A percentile compares a stretch with the other conserved stretches of the same genome.
Evolutionary conservation across 2,797 vertebrate genomes (phyloP).

Genomic region (Prionace glauca): DNA sequence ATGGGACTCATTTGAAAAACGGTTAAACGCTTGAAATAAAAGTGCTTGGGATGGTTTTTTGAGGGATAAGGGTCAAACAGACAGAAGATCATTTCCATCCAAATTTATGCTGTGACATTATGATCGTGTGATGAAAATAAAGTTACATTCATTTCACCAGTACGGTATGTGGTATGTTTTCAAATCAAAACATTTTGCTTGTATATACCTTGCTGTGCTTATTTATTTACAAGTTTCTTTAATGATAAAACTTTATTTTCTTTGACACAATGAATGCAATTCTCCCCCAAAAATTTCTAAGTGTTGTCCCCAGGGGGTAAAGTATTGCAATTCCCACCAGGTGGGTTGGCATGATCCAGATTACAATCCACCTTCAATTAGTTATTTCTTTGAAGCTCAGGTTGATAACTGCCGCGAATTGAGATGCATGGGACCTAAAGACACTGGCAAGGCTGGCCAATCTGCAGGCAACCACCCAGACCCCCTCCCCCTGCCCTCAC

Average conservation of each 20-base stretch:
- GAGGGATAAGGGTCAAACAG: not conserved
- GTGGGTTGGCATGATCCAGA: too few relatives aligned
- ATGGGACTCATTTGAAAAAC: not conserved
- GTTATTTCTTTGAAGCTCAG: too few relatives aligned
- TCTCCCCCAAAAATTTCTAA: too few relatives aligned
- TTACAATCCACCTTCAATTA: too few relatives aligned
- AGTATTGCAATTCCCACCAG: too few relatives aligned
- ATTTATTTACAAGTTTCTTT: not conserved
- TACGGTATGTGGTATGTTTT: not conserved
- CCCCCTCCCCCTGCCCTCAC: too few relatives aligned
- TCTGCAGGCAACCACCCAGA: too few relatives aligned
- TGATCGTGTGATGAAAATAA: not conserved
- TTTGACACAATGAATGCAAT: not conserved
- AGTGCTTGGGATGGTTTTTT: not conserved
- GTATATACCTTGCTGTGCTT: not conserved
- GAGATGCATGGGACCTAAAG: too few relatives aligned
- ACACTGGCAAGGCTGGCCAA: too few relatives aligned
- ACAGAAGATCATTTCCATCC: not conserved
- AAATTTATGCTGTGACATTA: not conserved
- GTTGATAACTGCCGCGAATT: too few relatives aligned
- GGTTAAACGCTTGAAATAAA: not conserved
- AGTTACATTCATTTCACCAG: not conserved
- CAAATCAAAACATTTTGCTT: not conserved
- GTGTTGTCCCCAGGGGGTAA: too few relatives aligned
- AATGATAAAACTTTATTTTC: not conserved